Conservation (phyloP, 1,140 invertebrate species). For the Eueides isabella region DNA sequence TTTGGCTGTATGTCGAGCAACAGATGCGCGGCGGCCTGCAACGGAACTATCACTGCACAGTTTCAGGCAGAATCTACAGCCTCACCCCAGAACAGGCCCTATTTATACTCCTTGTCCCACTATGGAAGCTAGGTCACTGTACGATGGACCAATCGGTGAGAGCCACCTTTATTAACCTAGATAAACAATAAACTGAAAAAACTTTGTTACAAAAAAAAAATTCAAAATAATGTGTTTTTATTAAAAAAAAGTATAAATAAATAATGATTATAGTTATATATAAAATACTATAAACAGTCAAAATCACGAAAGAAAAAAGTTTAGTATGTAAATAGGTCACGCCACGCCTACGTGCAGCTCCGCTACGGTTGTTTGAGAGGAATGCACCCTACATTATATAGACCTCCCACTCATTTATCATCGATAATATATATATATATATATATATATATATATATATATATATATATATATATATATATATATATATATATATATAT, state of each 20-base stretch:
- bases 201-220: too few relatives aligned
- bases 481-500: too few relatives aligned
- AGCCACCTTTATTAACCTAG: neutral
- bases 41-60: neutral
- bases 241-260: neutral
- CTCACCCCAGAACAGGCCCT: neutral
- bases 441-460: too few relatives aligned
- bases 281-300: neutral
- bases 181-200: neutral
- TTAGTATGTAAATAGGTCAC: neutral
- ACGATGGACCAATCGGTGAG: conserved; percentile 20
- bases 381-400: neutral
- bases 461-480: too few relatives aligned
- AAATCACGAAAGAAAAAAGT: neutral
- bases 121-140: neutral
- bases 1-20: neutral
- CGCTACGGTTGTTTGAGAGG: neutral
- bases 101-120: conserved; percentile 13
- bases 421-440: too few relatives aligned
- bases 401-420: neutral
- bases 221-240: neutral
- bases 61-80: neutral
- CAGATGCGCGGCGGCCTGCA: neutral
- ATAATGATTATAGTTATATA: neutral
- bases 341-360: neutral